Evolutionary conservation across 92 coral and sea anemone genomes (phyloP).

Genomic region (Bergia sp.): DNA sequence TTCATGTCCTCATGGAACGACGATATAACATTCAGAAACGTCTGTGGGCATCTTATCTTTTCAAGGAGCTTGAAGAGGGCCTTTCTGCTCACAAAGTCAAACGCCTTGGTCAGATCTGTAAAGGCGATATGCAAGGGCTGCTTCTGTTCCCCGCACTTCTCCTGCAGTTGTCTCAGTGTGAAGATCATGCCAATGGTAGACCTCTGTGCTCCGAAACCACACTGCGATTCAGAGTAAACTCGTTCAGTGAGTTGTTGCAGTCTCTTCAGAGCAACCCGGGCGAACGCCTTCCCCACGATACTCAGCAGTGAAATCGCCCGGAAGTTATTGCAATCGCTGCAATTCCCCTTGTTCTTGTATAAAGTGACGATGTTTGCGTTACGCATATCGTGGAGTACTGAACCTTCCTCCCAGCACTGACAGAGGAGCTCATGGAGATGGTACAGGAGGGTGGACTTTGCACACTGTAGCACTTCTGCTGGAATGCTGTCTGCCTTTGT

Average conservation of each 20-base stretch:
- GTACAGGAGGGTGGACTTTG: neutral
- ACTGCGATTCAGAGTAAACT: neutral
- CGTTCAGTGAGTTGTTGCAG: neutral
- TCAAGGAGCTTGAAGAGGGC: neutral
- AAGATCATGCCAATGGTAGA: too few relatives aligned
- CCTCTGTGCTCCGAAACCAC: too few relatives aligned
- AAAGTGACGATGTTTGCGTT: neutral
- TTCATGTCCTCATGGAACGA: conserved; percentile 22
- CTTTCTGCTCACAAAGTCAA: neutral
- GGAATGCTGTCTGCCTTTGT: conserved; percentile 9
- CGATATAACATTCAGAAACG: neutral
- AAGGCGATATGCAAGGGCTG: neutral
- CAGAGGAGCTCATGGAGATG: neutral
- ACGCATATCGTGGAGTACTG: neutral
- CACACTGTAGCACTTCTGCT: neutral
- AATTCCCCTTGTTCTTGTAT: neutral
- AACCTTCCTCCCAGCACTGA: neutral
- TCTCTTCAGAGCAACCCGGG: neutral
- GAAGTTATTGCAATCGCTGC: neutral
- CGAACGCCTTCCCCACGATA: neutral
- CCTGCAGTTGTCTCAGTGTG: too few relatives aligned
- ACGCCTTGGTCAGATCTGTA: conserved; percentile 14
- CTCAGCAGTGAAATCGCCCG: neutral
- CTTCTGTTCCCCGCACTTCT: too few relatives aligned
- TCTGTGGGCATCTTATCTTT: conserved; percentile 18